These are phyloP conservation scores for Phyto melanocephala DNA, from an alignment of 2,888 invertebrate species.

Conservation along the genomic window DNA sequence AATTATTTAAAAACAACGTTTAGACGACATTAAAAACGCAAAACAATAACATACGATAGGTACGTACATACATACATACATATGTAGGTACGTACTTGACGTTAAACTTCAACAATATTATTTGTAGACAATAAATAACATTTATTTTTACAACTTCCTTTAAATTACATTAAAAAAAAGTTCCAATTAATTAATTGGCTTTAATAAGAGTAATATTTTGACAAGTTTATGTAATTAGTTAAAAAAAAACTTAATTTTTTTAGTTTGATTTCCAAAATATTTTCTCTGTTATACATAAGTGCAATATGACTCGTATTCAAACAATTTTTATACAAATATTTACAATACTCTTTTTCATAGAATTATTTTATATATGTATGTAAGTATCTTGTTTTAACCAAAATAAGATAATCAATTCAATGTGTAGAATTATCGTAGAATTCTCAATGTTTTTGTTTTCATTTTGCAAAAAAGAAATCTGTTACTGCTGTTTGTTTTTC, in stretches of 20 bases:
- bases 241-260: no score
- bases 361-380: neutral
- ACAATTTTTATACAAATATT: neutral
- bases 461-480: neutral
- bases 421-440: neutral
- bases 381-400: neutral
- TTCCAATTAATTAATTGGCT: neutral
- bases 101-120: constrained; percentile 14
- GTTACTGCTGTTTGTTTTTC: neutral
- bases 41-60: neutral
- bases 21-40: neutral
- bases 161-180: neutral
- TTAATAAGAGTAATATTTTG: neutral
- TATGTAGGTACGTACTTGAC: constrained; percentile 14
- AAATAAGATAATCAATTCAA: neutral
- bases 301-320: neutral
- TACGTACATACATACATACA: no score
- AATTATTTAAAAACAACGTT: neutral
- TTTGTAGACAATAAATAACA: constrained; percentile 13
- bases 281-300: neutral
- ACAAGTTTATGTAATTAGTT: neutral
- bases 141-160: neutral
- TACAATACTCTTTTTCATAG: neutral
- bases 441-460: constrained; percentile 2
- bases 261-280: neutral